These are phyloP conservation scores for Taeniopygia guttata DNA, from an alignment of 2,797 vertebrate genomes.

Conservation along the genomic window DNA sequence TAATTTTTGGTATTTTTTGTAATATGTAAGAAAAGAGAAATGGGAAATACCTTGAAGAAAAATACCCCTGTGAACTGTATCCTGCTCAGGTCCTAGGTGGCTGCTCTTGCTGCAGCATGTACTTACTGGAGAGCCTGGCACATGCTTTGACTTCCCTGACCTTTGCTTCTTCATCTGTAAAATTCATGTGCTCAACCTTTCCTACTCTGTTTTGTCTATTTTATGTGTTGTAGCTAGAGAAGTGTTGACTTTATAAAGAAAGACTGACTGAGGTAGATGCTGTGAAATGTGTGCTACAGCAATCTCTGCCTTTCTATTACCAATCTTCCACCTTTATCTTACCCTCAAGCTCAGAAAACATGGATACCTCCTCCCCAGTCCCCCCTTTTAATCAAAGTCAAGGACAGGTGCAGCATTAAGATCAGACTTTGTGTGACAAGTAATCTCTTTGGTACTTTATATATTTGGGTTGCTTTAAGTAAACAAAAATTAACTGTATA, in stretches of 20 bases:
- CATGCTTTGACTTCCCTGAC: background rate
- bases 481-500: background rate
- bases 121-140: background rate
- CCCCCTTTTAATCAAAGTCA: background rate
- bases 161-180: background rate
- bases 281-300: background rate
- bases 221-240: background rate
- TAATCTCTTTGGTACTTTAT: background rate
- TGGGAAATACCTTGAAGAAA: background rate
- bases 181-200: background rate
- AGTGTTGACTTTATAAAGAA: background rate
- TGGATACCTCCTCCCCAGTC: fast-evolving
- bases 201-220: background rate
- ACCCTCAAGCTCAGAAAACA: background rate
- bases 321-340: background rate
- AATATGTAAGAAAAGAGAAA: background rate
- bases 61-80: background rate
- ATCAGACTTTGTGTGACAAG: background rate
- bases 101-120: background rate
- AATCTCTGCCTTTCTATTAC: background rate
- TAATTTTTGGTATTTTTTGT: background rate
- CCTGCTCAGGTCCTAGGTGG: background rate
- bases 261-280: background rate
- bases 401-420: background rate
- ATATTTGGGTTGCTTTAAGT: background rate